Evolutionary conservation across 2,113 vertebrate species (phyloP).

Genomic region (Crotalus helleri): DNA sequence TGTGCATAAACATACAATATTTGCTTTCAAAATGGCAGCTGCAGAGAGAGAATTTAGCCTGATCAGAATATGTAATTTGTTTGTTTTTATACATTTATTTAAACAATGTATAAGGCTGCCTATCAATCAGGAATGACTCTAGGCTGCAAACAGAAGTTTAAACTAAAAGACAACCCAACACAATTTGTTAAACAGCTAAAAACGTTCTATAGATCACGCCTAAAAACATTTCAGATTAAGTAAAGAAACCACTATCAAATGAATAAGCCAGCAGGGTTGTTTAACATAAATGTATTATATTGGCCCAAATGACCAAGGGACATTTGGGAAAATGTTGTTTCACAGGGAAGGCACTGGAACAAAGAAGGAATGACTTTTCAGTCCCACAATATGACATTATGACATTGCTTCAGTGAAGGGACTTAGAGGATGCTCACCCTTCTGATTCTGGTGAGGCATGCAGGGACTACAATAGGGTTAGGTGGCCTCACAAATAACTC

Average conservation of each 20-base stretch:
- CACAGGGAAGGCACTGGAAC: background rate
- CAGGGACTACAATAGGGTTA: background rate
- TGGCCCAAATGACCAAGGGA: background rate
- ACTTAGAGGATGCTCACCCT: background rate
- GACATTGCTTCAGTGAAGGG: background rate
- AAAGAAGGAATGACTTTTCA: background rate
- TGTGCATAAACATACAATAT: background rate
- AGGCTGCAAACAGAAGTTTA: background rate
- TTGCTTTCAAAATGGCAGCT: background rate
- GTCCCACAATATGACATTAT: background rate
- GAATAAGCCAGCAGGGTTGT: background rate
- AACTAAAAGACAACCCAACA: background rate
- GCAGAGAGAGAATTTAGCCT: background rate
- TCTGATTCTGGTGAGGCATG: background rate
- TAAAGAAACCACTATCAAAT: background rate
- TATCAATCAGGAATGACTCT: background rate
- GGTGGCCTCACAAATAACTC: background rate
- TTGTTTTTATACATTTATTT: background rate
- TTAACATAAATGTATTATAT: background rate
- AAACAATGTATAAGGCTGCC: background rate
- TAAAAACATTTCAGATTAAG: background rate
- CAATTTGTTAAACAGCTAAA: background rate
- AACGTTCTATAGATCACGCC: background rate
- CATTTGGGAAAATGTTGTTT: background rate
- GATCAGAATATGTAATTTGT: background rate